Evolutionary conservation across 2,113 vertebrate genomes (phyloP).

Genomic region (Picathartes gymnocephalus): DNA sequence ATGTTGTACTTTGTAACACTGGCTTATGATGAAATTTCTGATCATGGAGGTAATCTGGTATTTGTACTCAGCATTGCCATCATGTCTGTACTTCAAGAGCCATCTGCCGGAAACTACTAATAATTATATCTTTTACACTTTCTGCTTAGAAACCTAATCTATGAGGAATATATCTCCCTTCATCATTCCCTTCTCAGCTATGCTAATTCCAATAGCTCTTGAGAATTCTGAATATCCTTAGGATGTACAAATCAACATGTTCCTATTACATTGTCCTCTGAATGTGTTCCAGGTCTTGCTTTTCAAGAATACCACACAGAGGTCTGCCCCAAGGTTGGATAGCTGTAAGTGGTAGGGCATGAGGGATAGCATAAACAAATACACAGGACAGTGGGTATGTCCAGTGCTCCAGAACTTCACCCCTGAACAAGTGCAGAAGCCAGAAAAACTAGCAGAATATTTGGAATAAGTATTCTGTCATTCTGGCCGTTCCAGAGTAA

Average conservation of each 20-base stretch:
- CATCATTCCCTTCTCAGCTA: not conserved
- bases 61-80: not conserved
- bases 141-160: not conserved
- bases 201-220: not conserved
- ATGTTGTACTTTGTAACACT: not conserved
- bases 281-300: not conserved
- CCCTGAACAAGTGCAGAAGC: not conserved
- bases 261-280: not conserved
- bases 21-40: not conserved
- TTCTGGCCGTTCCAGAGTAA: not conserved
- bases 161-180: not conserved
- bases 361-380: not conserved
- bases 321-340: not conserved
- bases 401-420: not conserved
- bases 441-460: not conserved
- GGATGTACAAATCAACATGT: not conserved
- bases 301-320: not conserved
- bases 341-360: not conserved
- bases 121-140: not conserved
- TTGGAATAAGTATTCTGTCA: not conserved
- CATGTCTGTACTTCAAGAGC: not conserved
- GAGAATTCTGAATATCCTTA: not conserved
- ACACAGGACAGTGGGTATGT: not conserved
- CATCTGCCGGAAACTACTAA: not conserved
- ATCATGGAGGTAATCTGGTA: not conserved